A percentile compares a stretch with the other conserved stretches of the same genome.
Conservation (phyloP, 35 echinoderm and acorn worm species). For the Chiridota heheva region DNA sequence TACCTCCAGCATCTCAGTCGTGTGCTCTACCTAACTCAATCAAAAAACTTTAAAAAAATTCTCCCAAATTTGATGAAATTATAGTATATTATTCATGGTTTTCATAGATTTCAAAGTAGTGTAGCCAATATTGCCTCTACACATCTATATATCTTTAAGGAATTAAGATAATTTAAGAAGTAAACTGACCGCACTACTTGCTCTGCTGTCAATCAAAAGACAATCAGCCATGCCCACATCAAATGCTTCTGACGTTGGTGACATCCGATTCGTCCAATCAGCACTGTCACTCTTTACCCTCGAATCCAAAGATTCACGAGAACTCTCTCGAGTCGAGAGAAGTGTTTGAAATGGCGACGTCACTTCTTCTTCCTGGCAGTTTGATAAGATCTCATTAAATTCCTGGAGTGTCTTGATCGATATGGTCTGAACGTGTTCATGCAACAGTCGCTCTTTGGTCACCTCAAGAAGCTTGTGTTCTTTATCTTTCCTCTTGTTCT, state of each 20-base stretch:
- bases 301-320: slow-evolving; percentile 13
- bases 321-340: neutral
- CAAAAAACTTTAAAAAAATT: too few relatives aligned
- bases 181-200: too few relatives aligned
- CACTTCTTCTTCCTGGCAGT: slow-evolving; percentile 25
- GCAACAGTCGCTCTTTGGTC: slow-evolving; percentile 57
- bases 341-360: slow-evolving; percentile 20
- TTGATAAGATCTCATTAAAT: slow-evolving; percentile 51
- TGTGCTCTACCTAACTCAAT: too few relatives aligned
- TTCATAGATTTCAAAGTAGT: too few relatives aligned
- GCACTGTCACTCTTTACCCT: slow-evolving; percentile 6
- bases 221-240: too few relatives aligned
- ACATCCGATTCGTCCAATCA: slow-evolving; percentile 60
- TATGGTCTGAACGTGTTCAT: slow-evolving; percentile 64
- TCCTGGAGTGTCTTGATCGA: slow-evolving; percentile 69
- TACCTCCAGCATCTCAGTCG: too few relatives aligned
- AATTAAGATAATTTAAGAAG: too few relatives aligned
- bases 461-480: neutral
- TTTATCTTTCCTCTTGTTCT: neutral
- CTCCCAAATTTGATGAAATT: too few relatives aligned
- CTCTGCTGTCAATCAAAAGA: too few relatives aligned
- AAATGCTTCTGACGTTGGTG: slow-evolving; percentile 63
- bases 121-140: too few relatives aligned
- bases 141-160: too few relatives aligned
- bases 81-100: too few relatives aligned